Percentiles rank a stretch among this genome's conserved stretches.
phyloP scores from a whole-genome alignment of 2,888 invertebrate species.

The Netelia virgata region DNA sequence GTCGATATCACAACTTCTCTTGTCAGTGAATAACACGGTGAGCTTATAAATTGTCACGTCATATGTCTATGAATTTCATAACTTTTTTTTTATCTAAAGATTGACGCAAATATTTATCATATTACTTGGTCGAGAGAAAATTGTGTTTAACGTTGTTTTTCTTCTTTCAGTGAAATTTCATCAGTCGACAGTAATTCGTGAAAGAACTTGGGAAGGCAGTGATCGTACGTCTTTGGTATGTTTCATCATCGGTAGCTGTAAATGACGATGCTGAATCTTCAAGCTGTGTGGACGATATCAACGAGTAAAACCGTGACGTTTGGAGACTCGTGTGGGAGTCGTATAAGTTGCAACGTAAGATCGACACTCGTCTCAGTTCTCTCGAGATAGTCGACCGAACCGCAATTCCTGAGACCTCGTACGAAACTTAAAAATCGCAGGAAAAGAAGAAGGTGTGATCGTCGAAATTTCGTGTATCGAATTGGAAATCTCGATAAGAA shows the following conservation, averaged over 20 bases:
- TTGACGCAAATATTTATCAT: no score
- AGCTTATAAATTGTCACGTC: neutral
- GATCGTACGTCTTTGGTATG: neutral
- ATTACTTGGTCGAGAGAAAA: no score
- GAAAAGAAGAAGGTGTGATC: neutral
- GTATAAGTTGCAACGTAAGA: constrained; percentile 35
- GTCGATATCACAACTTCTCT: no score
- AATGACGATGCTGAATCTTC: constrained; percentile 23
- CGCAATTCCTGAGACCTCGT: neutral
- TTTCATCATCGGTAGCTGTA: constrained; percentile 45
- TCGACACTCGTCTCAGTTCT: neutral
- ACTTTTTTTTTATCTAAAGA: neutral
- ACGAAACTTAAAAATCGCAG: neutral
- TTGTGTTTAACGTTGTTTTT: neutral
- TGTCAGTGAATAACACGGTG: neutral
- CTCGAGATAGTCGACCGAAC: constrained; percentile 3
- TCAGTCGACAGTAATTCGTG: neutral
- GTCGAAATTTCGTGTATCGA: neutral
- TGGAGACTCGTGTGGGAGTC: neutral
- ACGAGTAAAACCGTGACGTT: constrained; percentile 3
- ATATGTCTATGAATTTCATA: neutral
- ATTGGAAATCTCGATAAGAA: constrained; percentile 25
- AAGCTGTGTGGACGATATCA: constrained; percentile 1
- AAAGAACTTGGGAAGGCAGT: neutral
- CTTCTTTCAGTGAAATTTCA: neutral